Percentiles rank a stretch among this genome's conserved stretches.
Conservation (phyloP, 2,797 vertebrate genomes). For the Myotis daubentonii region DNA sequence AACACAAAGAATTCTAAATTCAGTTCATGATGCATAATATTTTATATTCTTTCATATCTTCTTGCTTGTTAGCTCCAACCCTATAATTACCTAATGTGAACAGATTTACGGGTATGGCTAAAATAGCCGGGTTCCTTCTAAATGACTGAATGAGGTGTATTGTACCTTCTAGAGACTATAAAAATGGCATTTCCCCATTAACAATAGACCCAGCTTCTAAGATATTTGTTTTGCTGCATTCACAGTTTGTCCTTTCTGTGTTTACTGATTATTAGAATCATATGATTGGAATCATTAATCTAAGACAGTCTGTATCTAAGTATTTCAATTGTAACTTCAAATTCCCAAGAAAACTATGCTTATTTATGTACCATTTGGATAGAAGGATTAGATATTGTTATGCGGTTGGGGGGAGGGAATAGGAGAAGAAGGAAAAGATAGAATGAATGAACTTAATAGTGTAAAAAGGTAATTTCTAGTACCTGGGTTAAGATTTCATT, state of each 20-base stretch:
- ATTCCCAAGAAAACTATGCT: background rate
- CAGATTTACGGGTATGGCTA: slow-evolving; percentile 52
- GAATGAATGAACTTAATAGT: background rate
- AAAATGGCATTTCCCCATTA: slow-evolving; percentile 46
- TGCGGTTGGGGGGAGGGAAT: background rate
- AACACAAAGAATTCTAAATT: slow-evolving; percentile 77
- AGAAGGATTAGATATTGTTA: background rate
- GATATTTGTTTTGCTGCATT: background rate
- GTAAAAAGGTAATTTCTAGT: background rate
- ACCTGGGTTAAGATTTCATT: background rate
- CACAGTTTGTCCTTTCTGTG: slow-evolving; percentile 22
- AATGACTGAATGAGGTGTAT: slow-evolving; percentile 55
- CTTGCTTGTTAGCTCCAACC: slow-evolving; percentile 56
- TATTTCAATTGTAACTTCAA: slow-evolving; percentile 35
- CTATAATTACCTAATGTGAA: slow-evolving; percentile 74
- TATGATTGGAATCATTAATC: slow-evolving; percentile 23
- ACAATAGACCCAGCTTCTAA: slow-evolving; percentile 8
- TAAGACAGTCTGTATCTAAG: background rate
- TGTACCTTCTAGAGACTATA: slow-evolving; percentile 17
- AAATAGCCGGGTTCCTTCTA: slow-evolving; percentile 66
- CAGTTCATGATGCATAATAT: slow-evolving; percentile 73
- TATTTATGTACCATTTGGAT: background rate
- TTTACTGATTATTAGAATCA: slow-evolving; percentile 42
- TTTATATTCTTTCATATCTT: slow-evolving; percentile 68
- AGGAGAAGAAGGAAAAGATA: background rate